Evolutionary conservation across 2,797 vertebrate species (phyloP).

Genomic region (Melopsittacus undulatus): DNA sequence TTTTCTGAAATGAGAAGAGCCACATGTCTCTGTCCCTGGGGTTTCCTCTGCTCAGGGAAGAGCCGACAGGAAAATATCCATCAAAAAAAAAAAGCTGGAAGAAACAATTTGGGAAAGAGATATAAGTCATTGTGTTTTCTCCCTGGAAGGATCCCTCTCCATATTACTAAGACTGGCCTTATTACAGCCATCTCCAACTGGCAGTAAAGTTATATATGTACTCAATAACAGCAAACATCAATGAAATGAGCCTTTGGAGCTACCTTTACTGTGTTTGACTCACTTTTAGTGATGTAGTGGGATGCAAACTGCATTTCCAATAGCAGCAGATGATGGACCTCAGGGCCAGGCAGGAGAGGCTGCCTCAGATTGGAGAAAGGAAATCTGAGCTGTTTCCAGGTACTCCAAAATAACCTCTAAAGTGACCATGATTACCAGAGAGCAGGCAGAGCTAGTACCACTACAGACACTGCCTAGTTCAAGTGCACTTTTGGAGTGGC

Average conservation of each 20-base stretch:
- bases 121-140: neutral
- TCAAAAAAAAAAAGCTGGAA: neutral
- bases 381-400: neutral
- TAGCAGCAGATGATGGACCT: neutral
- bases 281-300: constrained; percentile 44
- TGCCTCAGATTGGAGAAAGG: neutral
- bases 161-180: neutral
- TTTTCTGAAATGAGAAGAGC: neutral
- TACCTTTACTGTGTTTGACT: constrained; percentile 11
- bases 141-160: neutral
- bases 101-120: neutral
- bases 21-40: neutral
- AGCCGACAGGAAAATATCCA: neutral
- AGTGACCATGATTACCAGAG: neutral
- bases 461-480: neutral
- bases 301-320: constrained; percentile 23
- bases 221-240: constrained; percentile 42
- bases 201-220: constrained; percentile 24
- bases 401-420: neutral
- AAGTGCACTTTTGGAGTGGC: neutral
- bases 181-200: constrained; percentile 29
- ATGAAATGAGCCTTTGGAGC: constrained; percentile 47
- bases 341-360: neutral
- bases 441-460: neutral
- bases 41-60: neutral